Conservation (phyloP, 2,113 vertebrate genomes). For the Thomomys bottae region DNA sequence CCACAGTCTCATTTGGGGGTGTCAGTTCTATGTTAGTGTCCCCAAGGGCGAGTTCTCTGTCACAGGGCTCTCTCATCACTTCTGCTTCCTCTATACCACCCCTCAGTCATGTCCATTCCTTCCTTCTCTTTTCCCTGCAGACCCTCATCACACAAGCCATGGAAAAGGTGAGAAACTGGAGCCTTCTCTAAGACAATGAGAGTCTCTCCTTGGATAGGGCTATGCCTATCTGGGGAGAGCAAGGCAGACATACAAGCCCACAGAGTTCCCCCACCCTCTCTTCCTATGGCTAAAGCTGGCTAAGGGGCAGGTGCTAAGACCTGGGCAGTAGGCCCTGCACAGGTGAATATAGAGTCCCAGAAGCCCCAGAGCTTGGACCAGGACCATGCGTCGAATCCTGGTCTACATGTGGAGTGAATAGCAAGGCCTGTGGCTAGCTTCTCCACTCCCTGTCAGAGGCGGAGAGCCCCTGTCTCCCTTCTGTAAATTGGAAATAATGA, state of each 20-base stretch:
- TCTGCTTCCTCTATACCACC: background rate
- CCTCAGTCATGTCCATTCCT: background rate
- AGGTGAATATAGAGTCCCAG: background rate
- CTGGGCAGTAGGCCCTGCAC: background rate
- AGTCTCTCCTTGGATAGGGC: background rate
- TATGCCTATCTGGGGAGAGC: no score
- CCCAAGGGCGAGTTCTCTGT: background rate
- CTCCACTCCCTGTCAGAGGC: background rate
- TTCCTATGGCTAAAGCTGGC: background rate
- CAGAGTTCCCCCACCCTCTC: background rate
- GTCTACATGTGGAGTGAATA: background rate
- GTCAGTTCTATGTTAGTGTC: background rate
- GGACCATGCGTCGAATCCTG: background rate
- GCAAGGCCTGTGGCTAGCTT: background rate
- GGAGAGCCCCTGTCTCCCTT: slow-evolving; percentile 20
- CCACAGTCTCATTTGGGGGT: background rate
- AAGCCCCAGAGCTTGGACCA: background rate
- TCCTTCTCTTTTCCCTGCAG: background rate
- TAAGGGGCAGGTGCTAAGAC: background rate
- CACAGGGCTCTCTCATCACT: background rate
- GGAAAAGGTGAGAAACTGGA: background rate
- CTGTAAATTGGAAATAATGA: background rate
- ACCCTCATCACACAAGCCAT: background rate
- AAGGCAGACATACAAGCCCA: background rate
- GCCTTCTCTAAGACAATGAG: background rate